phyloP scores from a whole-genome alignment of 1,140 invertebrate genomes.

The Caenorhabditis briggsae region DNA sequence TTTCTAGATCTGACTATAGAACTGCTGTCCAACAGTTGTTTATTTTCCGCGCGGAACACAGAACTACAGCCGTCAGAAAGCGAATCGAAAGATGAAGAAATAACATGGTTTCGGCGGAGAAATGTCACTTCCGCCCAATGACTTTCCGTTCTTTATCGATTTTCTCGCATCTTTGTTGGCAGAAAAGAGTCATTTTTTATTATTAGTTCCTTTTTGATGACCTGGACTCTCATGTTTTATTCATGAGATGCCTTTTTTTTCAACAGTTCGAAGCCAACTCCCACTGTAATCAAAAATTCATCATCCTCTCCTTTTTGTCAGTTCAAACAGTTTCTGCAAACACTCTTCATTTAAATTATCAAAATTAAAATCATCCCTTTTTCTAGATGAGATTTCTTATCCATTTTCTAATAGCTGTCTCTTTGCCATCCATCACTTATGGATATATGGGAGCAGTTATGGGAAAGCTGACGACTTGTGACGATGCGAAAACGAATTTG shows the following conservation, averaged over 20 bases:
- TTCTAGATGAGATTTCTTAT: neutral
- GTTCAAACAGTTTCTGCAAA: neutral
- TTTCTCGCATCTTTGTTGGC: constrained; percentile 30
- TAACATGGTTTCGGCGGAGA: constrained; percentile 22
- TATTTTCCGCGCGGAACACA: constrained; percentile 38
- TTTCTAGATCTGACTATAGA: neutral
- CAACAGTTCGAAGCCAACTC: neutral
- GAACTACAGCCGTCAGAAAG: neutral
- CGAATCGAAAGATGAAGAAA: neutral
- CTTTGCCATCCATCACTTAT: constrained; percentile 65
- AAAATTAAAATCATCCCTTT: neutral
- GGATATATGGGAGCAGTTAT: constrained; percentile 81
- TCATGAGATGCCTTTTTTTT: neutral
- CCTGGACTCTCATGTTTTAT: constrained; percentile 28
- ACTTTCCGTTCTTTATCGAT: constrained; percentile 49
- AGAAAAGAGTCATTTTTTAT: neutral
- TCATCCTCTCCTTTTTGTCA: neutral
- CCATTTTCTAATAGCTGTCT: neutral
- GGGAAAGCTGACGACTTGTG: constrained; percentile 82
- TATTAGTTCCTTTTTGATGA: neutral
- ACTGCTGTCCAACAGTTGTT: neutral
- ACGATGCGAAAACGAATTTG: constrained; percentile 84
- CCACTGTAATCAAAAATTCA: neutral
- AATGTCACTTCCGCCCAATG: constrained; percentile 11
- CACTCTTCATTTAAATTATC: neutral